A percentile compares a stretch with the other conserved stretches of the same genome.
These are phyloP conservation scores for Euleptes europaea DNA, from an alignment of 2,113 vertebrate genomes.

Conservation along the genomic window DNA sequence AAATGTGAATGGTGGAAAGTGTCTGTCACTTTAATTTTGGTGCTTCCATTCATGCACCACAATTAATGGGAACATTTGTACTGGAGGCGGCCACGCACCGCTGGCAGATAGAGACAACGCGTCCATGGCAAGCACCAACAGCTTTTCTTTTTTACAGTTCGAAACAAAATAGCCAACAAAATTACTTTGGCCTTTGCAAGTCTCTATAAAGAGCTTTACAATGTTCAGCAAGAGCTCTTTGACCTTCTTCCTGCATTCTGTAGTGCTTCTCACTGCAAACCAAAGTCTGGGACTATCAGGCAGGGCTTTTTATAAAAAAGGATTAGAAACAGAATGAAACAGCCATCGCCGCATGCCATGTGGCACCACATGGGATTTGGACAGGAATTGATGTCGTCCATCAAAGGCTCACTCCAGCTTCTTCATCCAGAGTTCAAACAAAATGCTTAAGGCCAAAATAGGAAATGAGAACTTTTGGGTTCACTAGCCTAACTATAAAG, in stretches of 20 bases:
- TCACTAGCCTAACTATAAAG: background rate
- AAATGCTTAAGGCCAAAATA: background rate
- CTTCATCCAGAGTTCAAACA: background rate
- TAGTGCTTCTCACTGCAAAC: constrained; percentile 3
- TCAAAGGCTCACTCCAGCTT: background rate
- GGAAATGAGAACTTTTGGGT: background rate
- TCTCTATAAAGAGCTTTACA: background rate
- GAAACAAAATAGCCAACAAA: constrained; percentile 1
- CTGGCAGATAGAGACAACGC: background rate
- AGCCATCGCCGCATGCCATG: background rate
- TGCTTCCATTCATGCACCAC: background rate
- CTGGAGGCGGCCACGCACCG: background rate
- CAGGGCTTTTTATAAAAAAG: background rate
- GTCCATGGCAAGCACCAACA: background rate
- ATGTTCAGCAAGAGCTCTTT: constrained; percentile 3
- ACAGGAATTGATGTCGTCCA: background rate
- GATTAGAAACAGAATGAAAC: background rate
- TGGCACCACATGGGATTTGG: background rate
- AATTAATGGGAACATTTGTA: background rate
- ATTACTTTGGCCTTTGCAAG: constrained; percentile 3
- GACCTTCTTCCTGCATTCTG: background rate
- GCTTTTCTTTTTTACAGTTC: background rate
- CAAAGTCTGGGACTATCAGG: background rate
- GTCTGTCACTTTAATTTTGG: background rate
- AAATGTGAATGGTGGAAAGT: background rate